These are phyloP conservation scores for Archips xylosteana DNA, from an alignment of 2,888 invertebrate genomes.

Conservation along the genomic window DNA sequence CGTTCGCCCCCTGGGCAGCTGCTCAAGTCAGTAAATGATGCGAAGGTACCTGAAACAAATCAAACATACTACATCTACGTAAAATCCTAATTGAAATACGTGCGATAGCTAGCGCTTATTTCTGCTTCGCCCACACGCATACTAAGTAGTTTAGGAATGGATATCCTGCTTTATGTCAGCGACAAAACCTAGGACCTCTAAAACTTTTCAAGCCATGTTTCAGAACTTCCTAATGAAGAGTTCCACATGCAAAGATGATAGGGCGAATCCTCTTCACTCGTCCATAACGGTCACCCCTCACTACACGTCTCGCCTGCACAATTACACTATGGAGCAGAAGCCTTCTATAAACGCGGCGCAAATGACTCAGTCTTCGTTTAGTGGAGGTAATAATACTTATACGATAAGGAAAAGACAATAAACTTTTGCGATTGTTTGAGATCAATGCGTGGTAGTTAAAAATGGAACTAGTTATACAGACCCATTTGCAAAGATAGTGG, in stretches of 20 bases:
- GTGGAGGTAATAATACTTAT: conserved; percentile 50
- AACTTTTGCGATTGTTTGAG: background rate
- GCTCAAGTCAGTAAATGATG: conserved; percentile 70
- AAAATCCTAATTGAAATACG: no score
- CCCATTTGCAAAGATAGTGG: background rate
- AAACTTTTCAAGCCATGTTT: conserved; percentile 34
- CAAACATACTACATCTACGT: no score
- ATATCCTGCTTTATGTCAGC: no score
- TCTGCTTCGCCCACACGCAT: no score
- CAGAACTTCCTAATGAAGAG: conserved; percentile 66
- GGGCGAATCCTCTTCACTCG: conserved; percentile 56
- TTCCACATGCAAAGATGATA: conserved; percentile 57
- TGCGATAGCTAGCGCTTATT: no score
- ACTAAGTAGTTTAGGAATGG: no score
- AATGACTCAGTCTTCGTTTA: conserved; percentile 52
- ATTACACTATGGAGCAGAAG: conserved; percentile 44
- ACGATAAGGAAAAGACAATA: no score
- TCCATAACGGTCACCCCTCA: conserved; percentile 63
- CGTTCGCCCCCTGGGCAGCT: conserved; percentile 60
- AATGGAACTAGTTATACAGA: no score
- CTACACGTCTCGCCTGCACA: conserved; percentile 42
- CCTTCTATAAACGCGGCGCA: conserved; percentile 46
- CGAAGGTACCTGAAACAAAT: conserved; percentile 55
- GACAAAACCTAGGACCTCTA: no score
- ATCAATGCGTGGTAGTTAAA: no score